Base-by-base conservation (phyloP, 2,113 vertebrate species). In the Tinamus guttatus region DNA sequence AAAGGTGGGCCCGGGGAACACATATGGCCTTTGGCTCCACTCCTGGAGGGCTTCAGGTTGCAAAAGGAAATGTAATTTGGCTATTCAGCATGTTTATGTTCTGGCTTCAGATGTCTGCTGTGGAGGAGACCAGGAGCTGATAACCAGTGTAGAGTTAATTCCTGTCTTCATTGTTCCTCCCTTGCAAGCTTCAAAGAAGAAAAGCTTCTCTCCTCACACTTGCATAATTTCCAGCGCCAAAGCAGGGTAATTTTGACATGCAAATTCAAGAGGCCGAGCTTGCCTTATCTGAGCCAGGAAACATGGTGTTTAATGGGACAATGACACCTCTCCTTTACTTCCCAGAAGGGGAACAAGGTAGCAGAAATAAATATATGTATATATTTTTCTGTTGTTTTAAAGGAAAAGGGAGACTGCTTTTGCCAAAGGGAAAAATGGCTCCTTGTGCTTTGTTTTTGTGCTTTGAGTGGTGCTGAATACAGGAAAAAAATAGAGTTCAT, bases 231-330 rank as follows among this genome's bases (percentile, higher is more conserved):
- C 94, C 92, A 95, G 94, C 92, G 88, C 89, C 51, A 70, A 94
- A 82, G 83, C 94, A 96, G 97, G 85, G 96, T 93, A 97, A 97
- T 97, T 98, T 97, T 97, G 97, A 96, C 97, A 95, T 97, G 97
- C 96, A 97, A 96, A 97, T 97, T 85, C 86, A 69, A 83, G 78
- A 52, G 58, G 79, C 1, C 16, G 0, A 93, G 85, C 43, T 34
- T 89, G 95, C 93, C 94, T 96, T 94, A 96, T 86, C 87, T 85
- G 94, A 78, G 65, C 34, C 3, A 36, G 59, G 71, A 65, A 89
- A 84, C 34, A 8, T 5, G 36, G 75, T 93, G 40, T 78, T 95
- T 93, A 92, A 92, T 95, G 90, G 95, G 78, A 93, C 82, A 87
- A 30, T 16, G 49, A 58, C 80, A 76, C 56, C 74, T 69, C 87